phyloP scores from a whole-genome alignment of 2,113 vertebrate genomes.

The Motacilla alba region DNA sequence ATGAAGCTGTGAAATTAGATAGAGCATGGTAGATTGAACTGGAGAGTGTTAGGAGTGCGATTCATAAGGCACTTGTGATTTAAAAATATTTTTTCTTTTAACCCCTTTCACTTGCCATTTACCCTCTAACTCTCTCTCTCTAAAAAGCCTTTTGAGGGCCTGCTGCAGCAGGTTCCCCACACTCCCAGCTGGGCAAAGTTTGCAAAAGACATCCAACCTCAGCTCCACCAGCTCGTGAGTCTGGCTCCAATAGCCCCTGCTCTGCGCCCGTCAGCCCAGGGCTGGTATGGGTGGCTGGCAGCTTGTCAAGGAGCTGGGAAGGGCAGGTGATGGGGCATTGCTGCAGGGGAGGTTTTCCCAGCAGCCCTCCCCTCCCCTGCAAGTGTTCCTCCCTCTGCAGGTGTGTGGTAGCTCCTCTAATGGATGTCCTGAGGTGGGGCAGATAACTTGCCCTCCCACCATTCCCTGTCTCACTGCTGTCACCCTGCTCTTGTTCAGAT shows the following conservation, averaged over 20 bases:
- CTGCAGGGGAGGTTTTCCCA: background rate
- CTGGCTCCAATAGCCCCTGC: rapidly evolving
- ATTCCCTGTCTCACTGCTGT: rapidly evolving
- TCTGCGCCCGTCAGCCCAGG: rapidly evolving
- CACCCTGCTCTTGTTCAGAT: background rate
- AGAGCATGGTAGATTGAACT: constrained; percentile 26
- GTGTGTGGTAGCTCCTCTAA: background rate
- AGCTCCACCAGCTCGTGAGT: rapidly evolving
- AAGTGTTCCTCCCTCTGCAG: background rate
- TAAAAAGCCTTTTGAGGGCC: background rate
- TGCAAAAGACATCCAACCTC: background rate
- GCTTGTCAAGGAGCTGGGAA: background rate
- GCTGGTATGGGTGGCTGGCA: background rate
- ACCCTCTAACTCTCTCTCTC: background rate
- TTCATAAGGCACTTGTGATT: background rate
- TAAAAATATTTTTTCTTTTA: background rate
- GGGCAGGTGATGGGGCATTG: background rate
- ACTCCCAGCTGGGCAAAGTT: background rate
- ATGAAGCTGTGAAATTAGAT: constrained; percentile 56
- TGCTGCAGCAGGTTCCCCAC: background rate
- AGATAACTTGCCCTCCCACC: rapidly evolving
- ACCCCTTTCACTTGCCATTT: background rate
- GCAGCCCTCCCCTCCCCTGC: background rate
- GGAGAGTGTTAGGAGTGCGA: background rate
- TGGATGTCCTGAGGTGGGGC: rapidly evolving